Conservation (phyloP, 1,140 invertebrate genomes). For the Nasonia longicornis region DNA sequence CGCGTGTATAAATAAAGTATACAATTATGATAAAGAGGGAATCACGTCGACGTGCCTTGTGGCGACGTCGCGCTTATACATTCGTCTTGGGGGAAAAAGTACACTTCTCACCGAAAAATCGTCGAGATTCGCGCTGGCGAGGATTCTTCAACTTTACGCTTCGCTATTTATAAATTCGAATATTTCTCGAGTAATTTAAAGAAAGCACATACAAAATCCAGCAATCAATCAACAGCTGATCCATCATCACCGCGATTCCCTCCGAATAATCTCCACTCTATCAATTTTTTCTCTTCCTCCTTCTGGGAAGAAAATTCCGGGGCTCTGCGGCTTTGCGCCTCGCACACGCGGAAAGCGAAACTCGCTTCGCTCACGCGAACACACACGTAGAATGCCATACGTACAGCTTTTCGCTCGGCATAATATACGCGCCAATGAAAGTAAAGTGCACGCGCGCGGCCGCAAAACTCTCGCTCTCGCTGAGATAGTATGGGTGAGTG, state of each 20-base stretch:
- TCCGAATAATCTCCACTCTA: not conserved
- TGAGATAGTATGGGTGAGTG: not conserved
- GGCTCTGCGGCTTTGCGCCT: not conserved
- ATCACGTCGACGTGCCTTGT: not conserved
- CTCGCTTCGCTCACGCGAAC: not conserved
- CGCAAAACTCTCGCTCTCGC: not conserved
- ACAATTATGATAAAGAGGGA: conserved; percentile 30
- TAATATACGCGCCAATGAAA: conserved; percentile 40
- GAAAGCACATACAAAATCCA: not conserved
- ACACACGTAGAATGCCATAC: conserved; percentile 2
- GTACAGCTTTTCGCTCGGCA: not conserved
- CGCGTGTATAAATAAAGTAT: conserved; percentile 41
- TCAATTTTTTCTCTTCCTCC: not conserved
- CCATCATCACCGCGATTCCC: conserved; percentile 2
- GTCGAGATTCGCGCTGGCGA: not conserved
- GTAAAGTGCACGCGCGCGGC: conserved; percentile 31
- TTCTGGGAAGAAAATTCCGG: not conserved
- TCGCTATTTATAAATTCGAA: no score
- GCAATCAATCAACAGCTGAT: not conserved
- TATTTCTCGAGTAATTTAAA: not conserved
- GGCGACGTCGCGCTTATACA: not conserved
- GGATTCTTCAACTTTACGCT: no score
- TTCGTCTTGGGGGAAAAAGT: not conserved
- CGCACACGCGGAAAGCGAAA: conserved; percentile 17
- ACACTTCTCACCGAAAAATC: not conserved